Base-by-base conservation (phyloP, 2,888 invertebrate genomes). In the Acrocera orbiculus region DNA sequence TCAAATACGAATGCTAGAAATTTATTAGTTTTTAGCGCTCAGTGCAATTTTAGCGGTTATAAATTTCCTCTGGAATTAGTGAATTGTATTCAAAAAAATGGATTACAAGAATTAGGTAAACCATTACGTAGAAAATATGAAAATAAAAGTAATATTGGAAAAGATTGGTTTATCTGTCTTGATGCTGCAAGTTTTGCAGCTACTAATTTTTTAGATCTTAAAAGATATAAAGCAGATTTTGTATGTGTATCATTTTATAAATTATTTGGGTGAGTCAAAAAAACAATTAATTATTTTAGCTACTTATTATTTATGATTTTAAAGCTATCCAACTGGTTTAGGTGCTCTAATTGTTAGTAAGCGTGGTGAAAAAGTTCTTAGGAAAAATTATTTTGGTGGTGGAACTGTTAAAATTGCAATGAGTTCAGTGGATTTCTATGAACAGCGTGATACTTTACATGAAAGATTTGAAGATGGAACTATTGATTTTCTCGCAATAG, bases 401-500 rank as follows among this genome's bases (percentile, higher is more conserved):
- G 96, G 96, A 7, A 90, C 92, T 3, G 85, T 96, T 8, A 72
- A 83, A 49, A 75, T 90, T 50, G 75, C 81, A 9, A 63, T 89
- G 45, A 77, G 80, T 37, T 66, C 66, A 25, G 66, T 72, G 53
- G 67, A 73, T 51, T 73, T 72, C 47, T 79, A 85, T 58, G 66
- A 78, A 11, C 74, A 76, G 50, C 69, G 81, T 37, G 56, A 65
- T 35, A 54, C 56, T 26, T 61, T 89, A 27, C 66, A 72, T 51
- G 79, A 87, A 55, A 77, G 85, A 44, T 89, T 90, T 62, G 95
- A 96, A 66, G 93, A 95, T 64, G 96, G 96, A 4, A 92, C 95
- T 0, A 47, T 86, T 11, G 67, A 90, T 11, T 96, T 83, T 58
- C 62, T 93, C 27, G 78, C 83, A 15, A 85, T 96, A 40, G 60